A percentile compares a stretch with the other conserved stretches of the same genome.
Conservation (phyloP, 2,797 vertebrate genomes). For the Spondyliosoma cantharus region DNA sequence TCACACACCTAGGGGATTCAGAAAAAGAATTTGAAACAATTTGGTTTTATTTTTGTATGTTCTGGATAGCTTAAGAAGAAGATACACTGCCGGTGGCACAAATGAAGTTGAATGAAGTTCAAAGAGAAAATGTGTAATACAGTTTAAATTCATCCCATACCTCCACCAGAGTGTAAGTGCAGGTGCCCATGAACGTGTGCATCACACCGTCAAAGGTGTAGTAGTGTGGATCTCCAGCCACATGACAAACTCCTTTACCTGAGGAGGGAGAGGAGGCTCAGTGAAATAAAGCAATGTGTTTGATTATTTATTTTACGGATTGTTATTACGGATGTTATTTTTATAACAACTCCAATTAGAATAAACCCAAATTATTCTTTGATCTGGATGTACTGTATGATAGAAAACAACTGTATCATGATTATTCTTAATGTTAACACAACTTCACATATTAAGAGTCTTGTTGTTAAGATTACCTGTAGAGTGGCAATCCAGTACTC, state of each 20-base stretch:
- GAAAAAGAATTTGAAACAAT: background rate
- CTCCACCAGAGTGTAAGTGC: constrained; percentile 86
- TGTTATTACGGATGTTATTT: too few species aligned
- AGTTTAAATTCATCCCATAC: constrained; percentile 35
- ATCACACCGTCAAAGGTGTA: constrained; percentile 87
- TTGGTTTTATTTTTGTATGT: background rate
- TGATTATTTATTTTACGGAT: background rate
- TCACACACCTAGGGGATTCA: constrained; percentile 78
- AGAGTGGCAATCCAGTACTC: constrained; percentile 88
- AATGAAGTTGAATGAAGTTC: background rate
- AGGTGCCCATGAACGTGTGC: constrained; percentile 87
- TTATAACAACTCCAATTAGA: background rate
- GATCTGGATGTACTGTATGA: background rate
- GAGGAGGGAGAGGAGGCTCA: background rate
- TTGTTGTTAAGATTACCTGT: constrained; percentile 75
- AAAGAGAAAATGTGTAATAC: background rate
- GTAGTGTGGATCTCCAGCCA: constrained; percentile 86
- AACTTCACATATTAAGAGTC: background rate
- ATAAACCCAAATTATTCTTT: background rate
- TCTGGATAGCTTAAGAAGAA: background rate
- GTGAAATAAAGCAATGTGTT: background rate
- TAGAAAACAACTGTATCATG: background rate
- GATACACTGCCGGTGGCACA: background rate
- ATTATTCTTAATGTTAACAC: background rate
- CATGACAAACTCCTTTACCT: constrained; percentile 86